A percentile compares a stretch with the other conserved stretches of the same genome.
Conservation (phyloP, 2,113 vertebrate species). For the Pampusana beccarii region DNA sequence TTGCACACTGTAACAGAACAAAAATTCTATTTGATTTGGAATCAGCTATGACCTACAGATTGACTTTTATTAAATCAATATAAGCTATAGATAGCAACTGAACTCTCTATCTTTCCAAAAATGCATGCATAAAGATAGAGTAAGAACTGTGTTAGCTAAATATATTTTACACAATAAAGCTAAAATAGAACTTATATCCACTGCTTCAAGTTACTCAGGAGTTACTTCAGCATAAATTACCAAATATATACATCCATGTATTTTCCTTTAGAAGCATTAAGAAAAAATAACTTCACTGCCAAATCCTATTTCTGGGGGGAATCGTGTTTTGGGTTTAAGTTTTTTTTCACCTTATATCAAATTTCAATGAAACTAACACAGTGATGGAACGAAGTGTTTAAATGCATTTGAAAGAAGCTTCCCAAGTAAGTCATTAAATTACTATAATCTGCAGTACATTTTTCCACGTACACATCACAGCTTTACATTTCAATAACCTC, state of each 20-base stretch:
- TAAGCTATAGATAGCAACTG: background rate
- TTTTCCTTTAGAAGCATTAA: background rate
- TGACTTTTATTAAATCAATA: background rate
- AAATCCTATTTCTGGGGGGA: background rate
- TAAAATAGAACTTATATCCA: background rate
- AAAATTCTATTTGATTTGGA: background rate
- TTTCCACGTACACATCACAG: background rate
- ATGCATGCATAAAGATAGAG: background rate
- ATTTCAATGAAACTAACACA: background rate
- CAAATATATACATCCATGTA: background rate
- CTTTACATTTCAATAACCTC: background rate
- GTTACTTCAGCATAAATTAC: background rate
- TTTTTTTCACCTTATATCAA: background rate
- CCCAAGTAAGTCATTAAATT: background rate
- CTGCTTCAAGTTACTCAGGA: background rate
- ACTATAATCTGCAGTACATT: background rate
- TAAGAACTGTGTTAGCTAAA: background rate
- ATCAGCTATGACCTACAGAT: background rate
- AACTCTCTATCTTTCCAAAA: background rate
- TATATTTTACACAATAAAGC: background rate
- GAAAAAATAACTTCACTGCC: background rate
- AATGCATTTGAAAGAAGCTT: background rate
- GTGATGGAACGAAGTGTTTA: background rate
- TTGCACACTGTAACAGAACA: background rate
- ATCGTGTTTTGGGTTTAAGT: background rate